These are phyloP conservation scores for Hypanus sabinus DNA, from an alignment of 2,113 vertebrate species.

Conservation along the genomic window DNA sequence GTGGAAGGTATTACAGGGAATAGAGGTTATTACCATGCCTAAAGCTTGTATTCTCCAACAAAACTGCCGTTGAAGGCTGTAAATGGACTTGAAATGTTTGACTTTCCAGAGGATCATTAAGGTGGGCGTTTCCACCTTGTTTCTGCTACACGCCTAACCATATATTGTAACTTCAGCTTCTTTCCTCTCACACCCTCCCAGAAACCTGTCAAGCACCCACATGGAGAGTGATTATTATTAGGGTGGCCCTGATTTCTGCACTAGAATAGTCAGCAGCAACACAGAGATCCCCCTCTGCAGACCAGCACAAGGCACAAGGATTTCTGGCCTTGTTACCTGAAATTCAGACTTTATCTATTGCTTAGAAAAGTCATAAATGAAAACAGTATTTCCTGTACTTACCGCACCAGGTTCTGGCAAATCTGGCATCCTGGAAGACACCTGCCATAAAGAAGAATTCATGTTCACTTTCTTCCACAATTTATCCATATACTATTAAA, in stretches of 20 bases:
- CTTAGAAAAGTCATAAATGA: not conserved
- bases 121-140: not conserved
- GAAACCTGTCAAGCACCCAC: too few relatives aligned
- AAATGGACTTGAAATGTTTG: not conserved
- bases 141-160: not conserved
- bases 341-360: not conserved
- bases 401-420: constrained; percentile 91
- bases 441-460: constrained; percentile 51
- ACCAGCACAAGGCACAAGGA: not conserved
- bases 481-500: not conserved
- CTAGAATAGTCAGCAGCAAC: too few relatives aligned
- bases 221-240: not conserved
- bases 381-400: constrained; percentile 40
- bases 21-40: not conserved
- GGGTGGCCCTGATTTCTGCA: not conserved
- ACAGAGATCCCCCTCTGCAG: not conserved
- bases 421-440: constrained; percentile 78
- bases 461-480: not conserved
- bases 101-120: not conserved
- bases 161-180: not conserved
- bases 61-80: not conserved
- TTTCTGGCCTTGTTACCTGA: not conserved
- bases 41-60: not conserved
- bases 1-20: not conserved
- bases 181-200: too few relatives aligned